Conservation (phyloP, 1,140 invertebrate species). For the Aradophagus sp. region DNA sequence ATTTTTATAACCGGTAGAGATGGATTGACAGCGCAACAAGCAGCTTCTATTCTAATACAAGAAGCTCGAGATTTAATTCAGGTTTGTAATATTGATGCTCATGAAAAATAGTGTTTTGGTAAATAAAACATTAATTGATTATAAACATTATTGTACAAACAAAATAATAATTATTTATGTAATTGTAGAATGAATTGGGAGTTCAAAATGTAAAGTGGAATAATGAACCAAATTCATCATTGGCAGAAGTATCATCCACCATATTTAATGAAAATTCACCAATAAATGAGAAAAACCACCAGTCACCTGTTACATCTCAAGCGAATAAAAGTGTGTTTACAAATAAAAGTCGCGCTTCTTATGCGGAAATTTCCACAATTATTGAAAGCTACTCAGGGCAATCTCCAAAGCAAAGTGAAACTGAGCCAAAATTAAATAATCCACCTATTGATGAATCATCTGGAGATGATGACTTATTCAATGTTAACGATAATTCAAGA, state of each 20-base stretch:
- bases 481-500: too few species aligned
- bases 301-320: slow-evolving; percentile 7
- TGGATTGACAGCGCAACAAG: slow-evolving; percentile 87
- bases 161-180: slow-evolving; percentile 21
- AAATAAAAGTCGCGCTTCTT: neutral
- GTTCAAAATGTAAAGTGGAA: slow-evolving; percentile 70
- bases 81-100: too few species aligned
- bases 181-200: slow-evolving; percentile 75
- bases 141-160: too few species aligned
- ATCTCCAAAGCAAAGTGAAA: slow-evolving; percentile 7
- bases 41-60: slow-evolving; percentile 84
- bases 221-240: slow-evolving; percentile 17
- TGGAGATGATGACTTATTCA: too few species aligned
- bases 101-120: too few species aligned
- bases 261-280: too few species aligned
- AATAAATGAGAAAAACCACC: slow-evolving; percentile 4
- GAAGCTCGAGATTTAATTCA: slow-evolving; percentile 84
- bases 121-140: too few species aligned
- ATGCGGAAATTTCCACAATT: neutral
- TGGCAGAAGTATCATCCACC: too few species aligned
- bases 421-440: too few species aligned
- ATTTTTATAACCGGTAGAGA: slow-evolving; percentile 90
- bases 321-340: neutral
- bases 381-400: slow-evolving; percentile 3
- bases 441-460: too few species aligned